Conservation (phyloP, 2,797 vertebrate species). For the Mus minutoides region DNA sequence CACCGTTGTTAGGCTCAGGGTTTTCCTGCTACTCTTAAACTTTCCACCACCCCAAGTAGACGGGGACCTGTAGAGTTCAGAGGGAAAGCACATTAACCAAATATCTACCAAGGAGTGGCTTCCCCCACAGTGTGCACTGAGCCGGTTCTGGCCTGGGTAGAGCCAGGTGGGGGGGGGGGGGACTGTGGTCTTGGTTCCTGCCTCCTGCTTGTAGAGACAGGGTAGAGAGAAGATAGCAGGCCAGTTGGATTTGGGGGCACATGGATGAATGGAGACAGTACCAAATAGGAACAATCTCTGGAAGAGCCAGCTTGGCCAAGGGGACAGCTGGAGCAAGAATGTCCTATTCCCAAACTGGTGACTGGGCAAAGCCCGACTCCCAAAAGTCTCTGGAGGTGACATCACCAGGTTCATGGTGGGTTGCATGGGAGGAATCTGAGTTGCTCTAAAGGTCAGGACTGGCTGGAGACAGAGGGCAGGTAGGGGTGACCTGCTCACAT, state of each 20-base stretch:
- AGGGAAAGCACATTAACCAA: no score
- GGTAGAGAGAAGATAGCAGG: not conserved
- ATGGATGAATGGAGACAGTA: not conserved
- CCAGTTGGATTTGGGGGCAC: not conserved
- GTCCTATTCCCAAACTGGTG: not conserved
- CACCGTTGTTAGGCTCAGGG: accelerated
- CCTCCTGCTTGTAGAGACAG: not conserved
- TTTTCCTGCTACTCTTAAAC: accelerated
- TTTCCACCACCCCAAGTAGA: not conserved
- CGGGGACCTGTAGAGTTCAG: not conserved
- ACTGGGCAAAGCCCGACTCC: not conserved
- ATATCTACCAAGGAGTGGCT: not conserved
- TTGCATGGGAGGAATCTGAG: not conserved
- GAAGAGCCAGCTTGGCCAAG: not conserved
- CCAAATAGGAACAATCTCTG: not conserved
- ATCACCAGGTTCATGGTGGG: not conserved
- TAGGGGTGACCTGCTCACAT: not conserved
- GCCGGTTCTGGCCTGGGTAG: not conserved
- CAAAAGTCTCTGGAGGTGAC: not conserved
- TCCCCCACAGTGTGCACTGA: not conserved
- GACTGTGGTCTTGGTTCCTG: not conserved
- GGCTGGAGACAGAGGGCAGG: not conserved
- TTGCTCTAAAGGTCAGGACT: not conserved
- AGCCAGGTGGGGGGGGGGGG: not conserved
- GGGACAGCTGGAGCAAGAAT: not conserved